These are phyloP conservation scores for Scatophagus argus DNA, from an alignment of 2,113 vertebrate genomes.

Conservation along the genomic window DNA sequence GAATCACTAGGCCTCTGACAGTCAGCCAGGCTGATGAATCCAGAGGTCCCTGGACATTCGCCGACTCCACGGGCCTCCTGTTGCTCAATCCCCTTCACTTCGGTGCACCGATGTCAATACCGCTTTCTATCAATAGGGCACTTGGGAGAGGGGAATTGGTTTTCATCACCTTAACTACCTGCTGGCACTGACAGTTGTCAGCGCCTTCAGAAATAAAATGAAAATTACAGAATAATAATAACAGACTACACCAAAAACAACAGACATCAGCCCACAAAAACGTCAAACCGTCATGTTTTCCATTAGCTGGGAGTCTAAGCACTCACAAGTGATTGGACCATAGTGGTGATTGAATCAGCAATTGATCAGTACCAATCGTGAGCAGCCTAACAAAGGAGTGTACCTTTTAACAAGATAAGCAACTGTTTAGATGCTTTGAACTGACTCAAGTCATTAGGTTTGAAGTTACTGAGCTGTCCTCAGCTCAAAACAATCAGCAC, in stretches of 20 bases:
- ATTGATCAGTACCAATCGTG: conserved; percentile 48
- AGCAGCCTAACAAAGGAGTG: conserved; percentile 42
- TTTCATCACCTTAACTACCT: conserved; percentile 55
- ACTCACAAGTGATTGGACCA: conserved; percentile 32
- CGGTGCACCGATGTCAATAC: conserved; percentile 62
- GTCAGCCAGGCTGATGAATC: conserved; percentile 66
- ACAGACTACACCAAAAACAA: neutral
- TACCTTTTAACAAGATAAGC: conserved; percentile 48
- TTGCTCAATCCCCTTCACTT: conserved; percentile 66
- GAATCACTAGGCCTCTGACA: conserved; percentile 65
- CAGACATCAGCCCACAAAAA: neutral
- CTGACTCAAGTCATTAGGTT: conserved; percentile 28
- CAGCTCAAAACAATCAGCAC: conserved; percentile 15
- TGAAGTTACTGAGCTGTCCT: conserved; percentile 6
- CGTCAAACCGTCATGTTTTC: conserved; percentile 11
- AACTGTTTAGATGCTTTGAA: conserved; percentile 39
- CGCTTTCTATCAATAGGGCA: conserved; percentile 55
- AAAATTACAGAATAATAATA: conserved; percentile 14
- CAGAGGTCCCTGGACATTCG: conserved; percentile 54
- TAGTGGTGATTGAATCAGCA: conserved; percentile 9
- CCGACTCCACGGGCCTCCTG: conserved; percentile 38
- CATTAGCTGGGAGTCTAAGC: conserved; percentile 18
- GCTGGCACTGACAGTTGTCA: conserved; percentile 53
- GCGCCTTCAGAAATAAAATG: conserved; percentile 30
- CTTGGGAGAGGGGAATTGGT: conserved; percentile 46